Evolutionary conservation across 2,797 vertebrate genomes (phyloP).

Genomic region (Meriones psammophilus): DNA sequence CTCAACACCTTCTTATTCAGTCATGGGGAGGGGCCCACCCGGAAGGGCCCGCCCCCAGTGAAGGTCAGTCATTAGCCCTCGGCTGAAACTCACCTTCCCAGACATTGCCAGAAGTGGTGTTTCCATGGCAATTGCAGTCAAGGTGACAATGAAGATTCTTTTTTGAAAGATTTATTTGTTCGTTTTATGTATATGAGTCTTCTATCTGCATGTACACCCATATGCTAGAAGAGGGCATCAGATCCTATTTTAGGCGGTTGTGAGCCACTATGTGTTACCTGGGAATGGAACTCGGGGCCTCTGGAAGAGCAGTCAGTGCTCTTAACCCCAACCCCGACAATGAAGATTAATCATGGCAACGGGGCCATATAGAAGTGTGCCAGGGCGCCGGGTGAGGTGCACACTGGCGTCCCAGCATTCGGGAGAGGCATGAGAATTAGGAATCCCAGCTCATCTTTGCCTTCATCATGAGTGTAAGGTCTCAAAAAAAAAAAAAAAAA

Average conservation of each 20-base stretch:
- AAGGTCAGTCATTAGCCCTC: not conserved
- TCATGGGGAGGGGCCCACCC: not conserved
- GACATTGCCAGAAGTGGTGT: not conserved
- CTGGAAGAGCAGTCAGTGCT: too few species aligned
- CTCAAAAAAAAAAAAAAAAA: not conserved
- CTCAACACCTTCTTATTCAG: not conserved
- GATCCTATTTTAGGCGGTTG: too few species aligned
- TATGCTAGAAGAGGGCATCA: too few species aligned
- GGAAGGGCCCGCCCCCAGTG: too few species aligned
- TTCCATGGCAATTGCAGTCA: not conserved
- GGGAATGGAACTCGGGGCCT: too few species aligned
- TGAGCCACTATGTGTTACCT: too few species aligned
- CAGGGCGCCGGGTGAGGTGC: not conserved
- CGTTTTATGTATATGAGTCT: too few species aligned
- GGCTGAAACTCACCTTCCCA: not conserved
- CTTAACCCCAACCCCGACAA: not conserved
- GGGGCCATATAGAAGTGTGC: not conserved
- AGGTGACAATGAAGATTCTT: not conserved
- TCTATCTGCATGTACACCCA: too few species aligned
- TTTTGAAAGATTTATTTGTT: too few species aligned
- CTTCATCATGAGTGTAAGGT: not conserved
- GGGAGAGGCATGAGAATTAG: not conserved
- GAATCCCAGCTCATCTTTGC: not conserved
- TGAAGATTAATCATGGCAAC: not conserved
- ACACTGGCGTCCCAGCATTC: not conserved